Evolutionary conservation across 2,113 vertebrate genomes (phyloP), one percentile per base, ranked within the genome.

Genomic region (Pseudonaja textilis): DNA sequence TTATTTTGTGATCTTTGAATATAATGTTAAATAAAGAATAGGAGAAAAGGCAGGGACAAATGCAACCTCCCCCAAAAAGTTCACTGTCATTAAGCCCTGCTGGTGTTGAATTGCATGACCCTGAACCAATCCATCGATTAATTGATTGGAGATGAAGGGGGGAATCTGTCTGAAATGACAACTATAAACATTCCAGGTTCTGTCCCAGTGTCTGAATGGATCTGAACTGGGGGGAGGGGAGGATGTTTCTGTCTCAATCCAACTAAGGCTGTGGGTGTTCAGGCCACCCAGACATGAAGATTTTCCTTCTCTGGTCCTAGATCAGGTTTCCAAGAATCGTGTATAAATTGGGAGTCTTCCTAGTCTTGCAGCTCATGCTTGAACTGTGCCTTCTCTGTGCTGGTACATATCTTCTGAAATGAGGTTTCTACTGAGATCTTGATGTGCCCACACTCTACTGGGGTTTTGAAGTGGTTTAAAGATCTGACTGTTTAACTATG

Each of bases 1-100:
- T 95, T 47, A 94, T 92, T 93, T 93, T 92, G 88, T 92, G 94
- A 89, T 61, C 96, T 85, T 95, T 94, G 90, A 20, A 87, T 20
- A 5, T 39, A 14, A 26, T 93, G 25, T 59, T n/a, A 59, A 85
- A 91, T 85, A 52, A n/a, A 52, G 64, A 10, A 34, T 18, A 54
- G 23, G 9, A 47, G 93, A 81, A 39, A 93, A 96, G 90, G 89
- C 29, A 9, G 1, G 0, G 85, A 34, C 55, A 93, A 93, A 94
- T 95, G 34, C 92, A 88, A 55, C 39, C 7, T 52, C 56, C 87
- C 50, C 26, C 1, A 55, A 4, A n/a, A 87, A 94, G 90, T 59
- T 25, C 92, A 10, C 29, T 0, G 0, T 92, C 93, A 85, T 6
- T 89, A 89, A 93, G 16, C 54, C 34, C 74, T 42, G 18, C 55